phyloP scores from a whole-genome alignment of 37 sponge, comb jelly and placozoan species.

The Spongia lamella region DNA sequence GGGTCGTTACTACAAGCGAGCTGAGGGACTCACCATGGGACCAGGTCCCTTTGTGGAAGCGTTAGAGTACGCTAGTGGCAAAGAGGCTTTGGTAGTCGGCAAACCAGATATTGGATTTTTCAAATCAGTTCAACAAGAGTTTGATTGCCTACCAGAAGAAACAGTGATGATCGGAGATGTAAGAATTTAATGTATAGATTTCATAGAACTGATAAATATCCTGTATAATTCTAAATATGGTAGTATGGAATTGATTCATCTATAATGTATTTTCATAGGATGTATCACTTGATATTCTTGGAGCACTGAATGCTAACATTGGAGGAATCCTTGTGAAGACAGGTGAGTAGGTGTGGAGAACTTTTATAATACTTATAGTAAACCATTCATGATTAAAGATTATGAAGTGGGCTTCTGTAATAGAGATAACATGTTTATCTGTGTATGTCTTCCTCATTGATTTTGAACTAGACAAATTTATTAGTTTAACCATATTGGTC shows the following conservation, averaged over 20 bases:
- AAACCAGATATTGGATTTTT: slow-evolving; percentile 60
- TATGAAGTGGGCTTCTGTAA: no score
- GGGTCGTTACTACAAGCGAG: slow-evolving; percentile 46
- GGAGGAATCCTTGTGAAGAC: slow-evolving; percentile 64
- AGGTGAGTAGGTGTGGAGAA: slow-evolving; percentile 48
- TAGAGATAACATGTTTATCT: no score
- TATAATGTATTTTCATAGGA: slow-evolving; percentile 12
- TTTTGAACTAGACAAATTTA: no score
- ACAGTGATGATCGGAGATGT: slow-evolving; percentile 77
- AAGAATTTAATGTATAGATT: no score
- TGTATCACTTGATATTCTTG: slow-evolving; percentile 53
- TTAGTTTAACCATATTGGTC: no score
- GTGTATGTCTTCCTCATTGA: no score
- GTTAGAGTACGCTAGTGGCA: slow-evolving; percentile 69
- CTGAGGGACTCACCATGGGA: slow-evolving; percentile 58
- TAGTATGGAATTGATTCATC: no score
- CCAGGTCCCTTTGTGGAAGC: slow-evolving; percentile 79
- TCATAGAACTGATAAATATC: no score
- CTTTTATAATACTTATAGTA: no score
- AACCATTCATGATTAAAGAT: no score
- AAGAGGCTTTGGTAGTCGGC: slow-evolving; percentile 46
- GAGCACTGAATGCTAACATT: slow-evolving; percentile 61
- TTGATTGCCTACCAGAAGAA: slow-evolving; percentile 32
- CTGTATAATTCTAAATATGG: no score
- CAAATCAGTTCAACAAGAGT: slow-evolving; percentile 27